phyloP scores from a whole-genome alignment of 2,797 vertebrate genomes.

The Alouatta caraya region DNA sequence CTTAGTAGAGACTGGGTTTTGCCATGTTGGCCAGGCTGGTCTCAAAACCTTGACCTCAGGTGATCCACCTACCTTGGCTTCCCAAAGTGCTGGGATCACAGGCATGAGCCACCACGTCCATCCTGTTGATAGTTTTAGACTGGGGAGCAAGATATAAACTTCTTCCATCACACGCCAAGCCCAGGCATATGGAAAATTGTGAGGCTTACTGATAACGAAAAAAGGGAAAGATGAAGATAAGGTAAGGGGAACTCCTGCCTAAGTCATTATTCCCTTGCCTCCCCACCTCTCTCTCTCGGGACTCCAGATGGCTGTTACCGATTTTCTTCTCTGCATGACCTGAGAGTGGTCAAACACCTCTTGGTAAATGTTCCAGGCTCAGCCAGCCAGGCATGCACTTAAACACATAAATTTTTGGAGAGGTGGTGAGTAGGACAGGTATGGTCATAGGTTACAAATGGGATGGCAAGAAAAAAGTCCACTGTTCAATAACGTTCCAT shows the following conservation, averaged over 20 bases:
- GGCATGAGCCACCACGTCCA: not conserved
- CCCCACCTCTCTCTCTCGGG: not conserved
- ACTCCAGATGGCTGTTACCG: not conserved
- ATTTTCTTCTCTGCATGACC: not conserved
- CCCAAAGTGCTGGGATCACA: not conserved
- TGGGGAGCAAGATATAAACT: not conserved
- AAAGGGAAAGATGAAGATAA: not conserved
- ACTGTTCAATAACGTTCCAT: not conserved
- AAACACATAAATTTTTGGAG: not conserved
- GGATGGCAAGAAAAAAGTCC: not conserved
- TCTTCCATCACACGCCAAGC: not conserved
- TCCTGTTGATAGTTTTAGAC: not conserved
- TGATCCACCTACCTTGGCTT: not conserved
- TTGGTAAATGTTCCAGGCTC: not conserved
- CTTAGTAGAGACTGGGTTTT: not conserved
- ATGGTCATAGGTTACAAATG: not conserved
- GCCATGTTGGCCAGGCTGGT: not conserved
- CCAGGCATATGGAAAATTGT: not conserved
- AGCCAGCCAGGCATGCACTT: not conserved
- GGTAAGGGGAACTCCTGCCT: too few relatives aligned
- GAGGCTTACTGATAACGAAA: not conserved
- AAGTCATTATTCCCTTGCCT: not conserved
- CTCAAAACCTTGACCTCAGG: not conserved
- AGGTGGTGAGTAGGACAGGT: not conserved
- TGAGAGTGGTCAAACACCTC: not conserved